These are phyloP conservation scores for Gari tellinella DNA, from an alignment of 2,888 invertebrate species.

Conservation along the genomic window DNA sequence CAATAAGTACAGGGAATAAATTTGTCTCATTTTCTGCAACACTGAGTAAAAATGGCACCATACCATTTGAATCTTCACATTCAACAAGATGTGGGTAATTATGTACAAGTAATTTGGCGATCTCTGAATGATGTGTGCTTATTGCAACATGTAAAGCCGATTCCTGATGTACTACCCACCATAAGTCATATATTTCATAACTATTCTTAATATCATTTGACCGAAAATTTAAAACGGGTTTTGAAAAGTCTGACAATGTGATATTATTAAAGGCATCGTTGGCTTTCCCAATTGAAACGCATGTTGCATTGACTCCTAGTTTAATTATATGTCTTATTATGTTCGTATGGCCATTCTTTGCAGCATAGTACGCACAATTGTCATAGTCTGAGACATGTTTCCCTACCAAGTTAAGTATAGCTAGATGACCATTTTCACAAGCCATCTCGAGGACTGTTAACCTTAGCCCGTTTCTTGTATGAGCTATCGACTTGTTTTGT, in stretches of 20 bases:
- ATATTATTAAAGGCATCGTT: not conserved
- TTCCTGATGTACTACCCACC: slow-evolving; percentile 7
- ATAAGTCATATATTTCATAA: not conserved
- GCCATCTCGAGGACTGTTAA: slow-evolving; percentile 21
- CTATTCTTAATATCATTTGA: not conserved
- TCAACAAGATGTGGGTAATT: not conserved
- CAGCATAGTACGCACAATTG: slow-evolving; percentile 12
- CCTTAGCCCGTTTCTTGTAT: slow-evolving; percentile 7
- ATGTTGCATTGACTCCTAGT: not conserved
- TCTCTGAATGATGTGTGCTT: not conserved
- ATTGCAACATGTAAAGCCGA: slow-evolving; percentile 9
- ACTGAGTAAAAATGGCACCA: slow-evolving; percentile 3
- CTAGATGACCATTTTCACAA: slow-evolving; percentile 27
- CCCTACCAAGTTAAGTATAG: not conserved
- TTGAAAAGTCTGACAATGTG: too few relatives aligned
- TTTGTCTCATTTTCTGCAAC: slow-evolving; percentile 2
- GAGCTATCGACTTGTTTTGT: not conserved
- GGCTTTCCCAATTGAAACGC: not conserved
- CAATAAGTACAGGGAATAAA: not conserved
- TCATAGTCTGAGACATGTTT: not conserved
- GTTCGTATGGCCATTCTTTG: slow-evolving; percentile 20
- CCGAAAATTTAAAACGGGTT: not conserved
- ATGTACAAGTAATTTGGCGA: not conserved
- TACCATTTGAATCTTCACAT: slow-evolving; percentile 7
- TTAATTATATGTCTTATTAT: slow-evolving; percentile 1